Evolutionary conservation across 1,140 invertebrate species (phyloP).

Genomic region (Chionoecetes opilio): DNA sequence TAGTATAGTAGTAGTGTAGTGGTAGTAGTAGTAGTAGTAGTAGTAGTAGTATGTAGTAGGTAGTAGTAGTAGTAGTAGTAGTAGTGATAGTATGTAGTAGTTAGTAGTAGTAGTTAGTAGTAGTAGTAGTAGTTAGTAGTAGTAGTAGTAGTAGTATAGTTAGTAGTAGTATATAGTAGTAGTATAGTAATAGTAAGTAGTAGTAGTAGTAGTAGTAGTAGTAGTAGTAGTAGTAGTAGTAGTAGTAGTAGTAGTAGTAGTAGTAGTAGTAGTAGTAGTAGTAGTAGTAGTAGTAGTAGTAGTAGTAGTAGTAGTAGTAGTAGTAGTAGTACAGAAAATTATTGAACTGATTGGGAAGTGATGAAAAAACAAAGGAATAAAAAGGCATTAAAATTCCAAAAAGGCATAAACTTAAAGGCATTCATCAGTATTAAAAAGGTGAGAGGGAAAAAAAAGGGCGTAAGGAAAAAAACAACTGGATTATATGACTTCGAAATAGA

Average conservation of each 20-base stretch:
- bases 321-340: conserved; percentile 30
- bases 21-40: conserved; percentile 14
- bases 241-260: neutral
- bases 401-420: too few species aligned
- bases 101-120: conserved; percentile 29
- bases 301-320: conserved; percentile 20
- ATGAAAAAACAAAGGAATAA: too few species aligned
- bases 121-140: conserved; percentile 42
- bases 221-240: conserved; percentile 18
- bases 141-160: neutral
- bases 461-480: too few species aligned
- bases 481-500: too few species aligned
- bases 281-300: conserved; percentile 20
- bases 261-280: conserved; percentile 21
- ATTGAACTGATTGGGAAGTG: too few species aligned
- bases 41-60: conserved; percentile 21
- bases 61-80: conserved; percentile 30
- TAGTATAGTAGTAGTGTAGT: conserved; percentile 7
- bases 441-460: too few species aligned
- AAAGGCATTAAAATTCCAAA: too few species aligned
- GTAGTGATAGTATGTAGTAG: too few species aligned
- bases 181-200: too few species aligned
- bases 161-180: conserved; percentile 34
- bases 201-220: neutral
- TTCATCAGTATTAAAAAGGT: too few species aligned